Evolutionary conservation across 2,797 vertebrate genomes (phyloP), one percentile per base, ranked within the genome.

Genomic region (Eulemur mongoz): DNA sequence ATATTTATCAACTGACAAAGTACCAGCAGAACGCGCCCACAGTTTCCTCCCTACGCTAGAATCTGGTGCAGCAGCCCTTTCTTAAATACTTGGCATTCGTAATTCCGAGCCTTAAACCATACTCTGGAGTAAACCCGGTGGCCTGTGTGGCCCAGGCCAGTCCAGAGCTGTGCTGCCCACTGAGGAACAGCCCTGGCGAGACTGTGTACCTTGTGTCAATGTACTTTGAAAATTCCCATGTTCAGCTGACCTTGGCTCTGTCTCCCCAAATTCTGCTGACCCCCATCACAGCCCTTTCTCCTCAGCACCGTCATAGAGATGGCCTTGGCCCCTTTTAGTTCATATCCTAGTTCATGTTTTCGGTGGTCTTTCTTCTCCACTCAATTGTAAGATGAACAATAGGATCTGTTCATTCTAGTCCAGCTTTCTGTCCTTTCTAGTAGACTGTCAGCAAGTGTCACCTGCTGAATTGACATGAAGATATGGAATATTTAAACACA

Each of bases 81-180:
- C 43, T 20, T 20, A 65, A 50, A n/a, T 7, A 2, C 65, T 25
- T 81, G 80, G 13, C 25, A 25, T 48, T 32, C 43, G 2, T 4
- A 23, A 7, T 18, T 48, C 1, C 9, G 20, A 32, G 22, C 25
- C 75, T 15, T 38, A 0, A 38, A 27, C 65, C 8, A 0, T 5
- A 1, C 11, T 11, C 15, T 79, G 38, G 27, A 18, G 30, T 59
- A 23, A 54, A 35, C 23, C 15, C 22, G 32, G 13, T 48, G 35
- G 23, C 54, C 6, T 0, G 0, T 17, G 25, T 48, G 52, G 79
- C 27, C 45, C 18, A 1, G 13, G 23, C 27, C 27, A 1, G 45
- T 35, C n/a, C 52, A 35, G 57, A 70, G 52, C 18, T 27, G 0
- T 30, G 0, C 20, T 20, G 38, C n/a, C 73, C 48, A 4, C 52